Evolutionary conservation across 2,113 vertebrate species (phyloP).

Genomic region (Salvator merianae): DNA sequence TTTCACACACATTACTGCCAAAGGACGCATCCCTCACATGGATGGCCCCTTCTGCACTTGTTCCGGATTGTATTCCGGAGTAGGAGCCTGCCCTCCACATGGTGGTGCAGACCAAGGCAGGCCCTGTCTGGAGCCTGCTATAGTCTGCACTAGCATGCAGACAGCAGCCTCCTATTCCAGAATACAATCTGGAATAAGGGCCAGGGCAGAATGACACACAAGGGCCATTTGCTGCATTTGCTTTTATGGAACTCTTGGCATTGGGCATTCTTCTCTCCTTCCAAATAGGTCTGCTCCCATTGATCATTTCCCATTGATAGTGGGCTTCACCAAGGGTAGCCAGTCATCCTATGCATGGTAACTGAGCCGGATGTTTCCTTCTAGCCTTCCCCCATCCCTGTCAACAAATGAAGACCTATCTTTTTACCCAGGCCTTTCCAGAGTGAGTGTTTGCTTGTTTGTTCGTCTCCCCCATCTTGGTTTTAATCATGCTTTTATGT

Average conservation of each 20-base stretch:
- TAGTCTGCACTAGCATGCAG: too few relatives aligned
- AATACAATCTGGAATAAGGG: too few relatives aligned
- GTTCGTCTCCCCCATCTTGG: too few relatives aligned
- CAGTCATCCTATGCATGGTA: constrained; percentile 16
- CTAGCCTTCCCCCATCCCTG: constrained; percentile 5
- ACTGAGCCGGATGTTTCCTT: background rate
- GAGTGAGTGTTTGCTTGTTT: too few relatives aligned
- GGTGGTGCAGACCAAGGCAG: too few relatives aligned
- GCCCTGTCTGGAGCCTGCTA: too few relatives aligned
- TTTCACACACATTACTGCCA: constrained; percentile 21
- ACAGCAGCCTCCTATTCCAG: too few relatives aligned
- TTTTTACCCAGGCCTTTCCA: too few relatives aligned
- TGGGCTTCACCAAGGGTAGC: background rate
- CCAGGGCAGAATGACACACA: constrained; percentile 53
- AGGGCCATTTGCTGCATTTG: constrained; percentile 54
- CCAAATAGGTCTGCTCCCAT: constrained; percentile 31
- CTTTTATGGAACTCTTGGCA: constrained; percentile 45
- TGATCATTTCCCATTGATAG: constrained; percentile 31
- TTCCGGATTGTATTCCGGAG: constrained; percentile 33
- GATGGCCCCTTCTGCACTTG: too few relatives aligned
- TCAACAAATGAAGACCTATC: too few relatives aligned
- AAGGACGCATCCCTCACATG: background rate
- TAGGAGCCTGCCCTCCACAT: too few relatives aligned
- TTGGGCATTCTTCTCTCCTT: constrained; percentile 34
- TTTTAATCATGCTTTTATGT: too few relatives aligned